Evolutionary conservation across 2,888 invertebrate species (phyloP), one percentile per base, ranked within the genome.

Genomic region (Lamellibrachia columna): DNA sequence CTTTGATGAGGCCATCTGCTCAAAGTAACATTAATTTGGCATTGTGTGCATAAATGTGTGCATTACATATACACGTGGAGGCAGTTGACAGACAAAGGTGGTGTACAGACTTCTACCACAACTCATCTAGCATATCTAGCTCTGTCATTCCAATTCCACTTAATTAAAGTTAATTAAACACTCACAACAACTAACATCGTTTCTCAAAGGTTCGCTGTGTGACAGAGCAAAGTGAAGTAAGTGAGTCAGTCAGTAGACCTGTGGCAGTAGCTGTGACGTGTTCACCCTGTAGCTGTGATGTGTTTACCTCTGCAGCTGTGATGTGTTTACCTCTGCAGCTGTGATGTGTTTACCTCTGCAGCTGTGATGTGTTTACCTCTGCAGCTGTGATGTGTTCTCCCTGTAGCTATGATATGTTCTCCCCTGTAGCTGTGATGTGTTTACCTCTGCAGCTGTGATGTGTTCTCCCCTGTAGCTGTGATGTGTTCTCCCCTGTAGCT

Each of bases 351-450:
- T 53, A 11, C 6, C n/a, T 28, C 90, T 90, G 7, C 55, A 53
- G 3, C 53, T 91, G 91, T 60, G n/a, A 95, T 96, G 93, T 94
- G 11, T 15, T 60, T 60, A 11, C 3, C 15, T 60, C 11, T 60
- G 60, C 22, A 60, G 60, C 22, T 11, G 15, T 60, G 60, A 60
- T 60, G 60, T 60, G 60, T 60, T 15, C 11, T 15, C 15, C 0
- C 52, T 11, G 53, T 28, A 58, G n/a, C 52, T 1, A 9, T 92
- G 75, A 28, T 90, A 9, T 40, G 75, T 92, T 92, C 6, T 75
- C 11, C 60, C 28, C 9, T 60, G 22, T 60, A n/a, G 53, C 8
- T 28, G 22, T 90, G n/a, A 91, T 52, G 90, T 58, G 53, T 53
- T 11, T 15, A 15, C 3, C 22, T 2, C 60, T 60, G 55, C 6